phyloP scores from a whole-genome alignment of 2,888 invertebrate genomes.

The Drosophila tripunctata region DNA sequence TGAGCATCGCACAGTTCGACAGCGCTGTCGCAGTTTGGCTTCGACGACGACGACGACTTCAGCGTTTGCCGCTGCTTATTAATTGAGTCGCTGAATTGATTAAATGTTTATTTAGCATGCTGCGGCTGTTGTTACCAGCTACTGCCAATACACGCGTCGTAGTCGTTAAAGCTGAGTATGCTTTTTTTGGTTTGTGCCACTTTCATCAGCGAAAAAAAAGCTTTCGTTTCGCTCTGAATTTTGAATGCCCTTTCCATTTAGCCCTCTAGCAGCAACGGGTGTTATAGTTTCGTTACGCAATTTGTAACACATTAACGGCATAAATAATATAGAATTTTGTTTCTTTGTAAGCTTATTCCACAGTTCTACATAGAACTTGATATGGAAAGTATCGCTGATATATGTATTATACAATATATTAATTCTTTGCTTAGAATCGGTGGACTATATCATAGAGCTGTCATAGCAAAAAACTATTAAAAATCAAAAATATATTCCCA shows the following conservation, averaged over 20 bases:
- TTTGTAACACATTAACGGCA: too few relatives aligned
- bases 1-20: constrained; percentile 18
- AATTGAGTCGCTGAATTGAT: constrained; percentile 58
- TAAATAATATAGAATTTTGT: too few relatives aligned
- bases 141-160: constrained; percentile 14
- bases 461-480: too few relatives aligned
- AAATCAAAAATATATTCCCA: too few relatives aligned
- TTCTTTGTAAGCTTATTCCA: too few relatives aligned
- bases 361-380: too few relatives aligned
- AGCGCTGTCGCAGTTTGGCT: not conserved
- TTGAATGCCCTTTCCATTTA: constrained; percentile 57
- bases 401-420: too few relatives aligned
- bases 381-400: too few relatives aligned
- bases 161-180: constrained; percentile 19
- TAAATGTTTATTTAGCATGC: constrained; percentile 65
- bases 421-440: too few relatives aligned
- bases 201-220: not conserved
- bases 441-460: too few relatives aligned
- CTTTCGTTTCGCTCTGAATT: constrained; percentile 2
- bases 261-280: too few relatives aligned
- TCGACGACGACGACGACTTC: constrained; percentile 3
- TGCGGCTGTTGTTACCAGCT: constrained; percentile 40
- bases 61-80: constrained; percentile 30
- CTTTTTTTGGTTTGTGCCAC: constrained; percentile 6
- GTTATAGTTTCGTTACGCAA: not conserved